Evolutionary conservation across 2,113 vertebrate species (phyloP), one percentile per base, ranked within the genome.

Genomic region (Myrmecophaga tridactyla): DNA sequence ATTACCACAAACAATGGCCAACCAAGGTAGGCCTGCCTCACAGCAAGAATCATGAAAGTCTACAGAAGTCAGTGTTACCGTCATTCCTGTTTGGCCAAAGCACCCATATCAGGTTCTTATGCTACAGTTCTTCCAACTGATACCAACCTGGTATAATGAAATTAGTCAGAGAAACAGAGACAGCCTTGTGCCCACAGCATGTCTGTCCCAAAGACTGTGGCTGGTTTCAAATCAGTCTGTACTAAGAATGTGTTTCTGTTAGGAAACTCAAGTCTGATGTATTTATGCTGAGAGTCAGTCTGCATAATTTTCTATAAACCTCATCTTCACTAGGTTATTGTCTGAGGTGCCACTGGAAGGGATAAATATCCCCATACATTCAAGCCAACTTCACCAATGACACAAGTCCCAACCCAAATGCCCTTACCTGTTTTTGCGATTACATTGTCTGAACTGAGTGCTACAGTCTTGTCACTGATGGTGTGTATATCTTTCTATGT

Each of bases 51-150:
- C 5, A 87, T 3, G 43, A 9, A 53, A 14, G 7, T 84, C 82
- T 25, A 4, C 1, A 75, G 21, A 25, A 85, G 72, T 6, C 0
- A 39, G n/a, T 1, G 4, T 7, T 6, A 34, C 3, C 1, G 29
- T 11, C 2, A 20, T 39, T 94, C 43, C 2, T 80, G 34, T 81
- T 10, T 72, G 80, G 41, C 43, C 36, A 83, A 63, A n/a, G 10
- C 36, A 75, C 20, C 58, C 31, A 48, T 58, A 18, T 9, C 73
- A 27, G n/a, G 69, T 51, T 14, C 7, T 10, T 25, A 15, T 3
- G 15, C 31, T 53, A 63, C n/a, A 80, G 58, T 34, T 69, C 29
- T 70, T 89, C 27, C 76, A 41, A 4, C 1, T 3, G 1, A 58
- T 51, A 82, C 29, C 11, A 39, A 7, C 7, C 9, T 89, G n/a